A percentile compares a stretch with the other conserved stretches of the same genome.
These are phyloP conservation scores for Heliconius hewitsoni DNA, from an alignment of 1,140 invertebrate species.

Conservation along the genomic window DNA sequence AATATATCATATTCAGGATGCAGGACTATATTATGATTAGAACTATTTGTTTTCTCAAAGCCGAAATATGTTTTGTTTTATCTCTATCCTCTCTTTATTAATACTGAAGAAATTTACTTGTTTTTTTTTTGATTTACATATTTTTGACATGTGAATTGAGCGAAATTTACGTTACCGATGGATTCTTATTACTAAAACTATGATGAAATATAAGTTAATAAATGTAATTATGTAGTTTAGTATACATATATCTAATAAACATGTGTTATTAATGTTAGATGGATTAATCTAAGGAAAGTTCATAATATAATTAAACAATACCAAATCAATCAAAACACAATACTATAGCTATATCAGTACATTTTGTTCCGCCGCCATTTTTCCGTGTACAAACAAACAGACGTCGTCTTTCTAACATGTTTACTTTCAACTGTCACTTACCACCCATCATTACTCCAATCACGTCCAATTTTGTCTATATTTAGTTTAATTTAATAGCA, in stretches of 20 bases:
- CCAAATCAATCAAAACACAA: constrained; percentile 45
- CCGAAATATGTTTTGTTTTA: constrained; percentile 13
- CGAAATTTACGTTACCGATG: neutral
- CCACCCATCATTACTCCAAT: constrained; percentile 47
- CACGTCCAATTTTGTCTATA: constrained; percentile 48
- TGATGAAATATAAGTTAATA: too few relatives aligned
- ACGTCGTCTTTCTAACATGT: constrained; percentile 49
- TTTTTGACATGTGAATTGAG: neutral
- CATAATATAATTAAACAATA: constrained; percentile 33
- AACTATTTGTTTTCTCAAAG: constrained; percentile 54
- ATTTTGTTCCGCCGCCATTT: constrained; percentile 48
- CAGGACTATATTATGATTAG: constrained; percentile 44
- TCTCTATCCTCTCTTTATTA: neutral
- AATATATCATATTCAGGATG: constrained; percentile 57
- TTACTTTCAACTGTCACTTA: constrained; percentile 52
- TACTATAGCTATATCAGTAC: constrained; percentile 50
- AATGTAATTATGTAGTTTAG: neutral
- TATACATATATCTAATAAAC: neutral
- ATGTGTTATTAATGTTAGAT: neutral
- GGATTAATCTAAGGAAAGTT: neutral
- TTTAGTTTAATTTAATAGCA: constrained; percentile 28
- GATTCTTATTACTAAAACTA: neutral
- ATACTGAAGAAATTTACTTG: neutral
- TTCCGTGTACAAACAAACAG: constrained; percentile 53
- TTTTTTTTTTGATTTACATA: neutral